Evolutionary conservation across 1,140 invertebrate genomes (phyloP), one percentile per base, ranked within the genome.

Genomic region (Brachionus asplanchnoidis): DNA sequence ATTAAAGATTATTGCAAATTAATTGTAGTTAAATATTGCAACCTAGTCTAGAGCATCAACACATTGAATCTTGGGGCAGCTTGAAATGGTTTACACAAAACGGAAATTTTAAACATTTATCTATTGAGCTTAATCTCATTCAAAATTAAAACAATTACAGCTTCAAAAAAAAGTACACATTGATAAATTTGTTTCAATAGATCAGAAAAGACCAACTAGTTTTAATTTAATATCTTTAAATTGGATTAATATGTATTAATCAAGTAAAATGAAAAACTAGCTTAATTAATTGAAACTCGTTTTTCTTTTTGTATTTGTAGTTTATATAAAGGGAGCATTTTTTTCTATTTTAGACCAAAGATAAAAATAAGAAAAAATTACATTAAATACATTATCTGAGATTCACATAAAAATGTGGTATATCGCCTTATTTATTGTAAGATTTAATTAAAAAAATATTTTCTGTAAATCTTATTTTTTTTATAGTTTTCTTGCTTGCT

Each of bases 91-190:
- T 68, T 40, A 68, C 3, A 40, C 66, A 40, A 68, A 68, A 40
- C 66, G 66, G 66, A 68, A 68, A 68, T 68, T 40, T 68, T 68
- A 32, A 68, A 68, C 32, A 40, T 68, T 32, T 68, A 17, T 68
- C 66, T 68, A 68, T 68, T 68, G 66, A 32, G 32, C 32, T 68
- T 68, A 73, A 73, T 73, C 68, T 73, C 68, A 73, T 73, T 73
- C 12, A 73, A 73, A 42, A 36, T 73, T 73, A 17, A 32, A 40
- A 73, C 68, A 73, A 73, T 73, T 73, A 42, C 68, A 73, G 40
- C 36, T 73, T 73, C 40, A 40, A 40, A 68, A 68, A 68, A 68
- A 32, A 40, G 26, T 68, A 32, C 26, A 73, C 32, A 73, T 40
- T 73, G 40, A 73, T 42, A 73, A 73, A 73, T 60, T 60, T 60